These are phyloP conservation scores for Tridacna gigas DNA, from an alignment of 2,888 invertebrate species.

Conservation along the genomic window DNA sequence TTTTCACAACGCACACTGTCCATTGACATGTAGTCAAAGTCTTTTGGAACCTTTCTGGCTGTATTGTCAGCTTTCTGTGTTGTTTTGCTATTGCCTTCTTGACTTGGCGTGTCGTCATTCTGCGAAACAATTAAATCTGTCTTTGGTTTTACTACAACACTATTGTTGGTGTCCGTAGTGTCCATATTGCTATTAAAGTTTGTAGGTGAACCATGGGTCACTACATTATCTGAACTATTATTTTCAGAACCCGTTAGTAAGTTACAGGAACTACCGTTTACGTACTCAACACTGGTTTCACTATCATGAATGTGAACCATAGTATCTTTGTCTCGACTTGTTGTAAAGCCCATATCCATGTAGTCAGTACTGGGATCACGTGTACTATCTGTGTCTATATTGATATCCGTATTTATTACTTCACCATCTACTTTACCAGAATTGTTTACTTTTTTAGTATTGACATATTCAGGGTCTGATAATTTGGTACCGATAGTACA, in stretches of 20 bases:
- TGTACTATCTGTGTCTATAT: not conserved
- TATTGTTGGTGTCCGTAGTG: not conserved
- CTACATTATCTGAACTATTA: not conserved
- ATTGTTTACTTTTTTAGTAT: not conserved
- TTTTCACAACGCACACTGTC: not conserved
- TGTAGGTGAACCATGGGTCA: not conserved
- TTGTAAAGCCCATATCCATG: not conserved
- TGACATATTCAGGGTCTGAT: slow-evolving; percentile 7
- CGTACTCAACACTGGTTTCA: not conserved
- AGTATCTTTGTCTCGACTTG: not conserved
- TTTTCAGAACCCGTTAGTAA: not conserved
- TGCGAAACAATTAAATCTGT: too few relatives aligned
- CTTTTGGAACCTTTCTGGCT: not conserved
- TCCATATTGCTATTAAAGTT: not conserved
- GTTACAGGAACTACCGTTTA: not conserved
- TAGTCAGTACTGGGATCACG: not conserved
- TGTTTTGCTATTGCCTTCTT: not conserved
- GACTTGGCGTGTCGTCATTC: too few relatives aligned
- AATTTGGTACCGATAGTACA: not conserved
- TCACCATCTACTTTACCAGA: not conserved
- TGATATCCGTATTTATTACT: not conserved
- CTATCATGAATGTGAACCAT: not conserved
- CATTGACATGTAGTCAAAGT: slow-evolving; percentile 12
- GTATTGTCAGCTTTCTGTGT: not conserved
- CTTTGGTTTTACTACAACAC: too few relatives aligned